Base-by-base conservation (phyloP, 2,113 vertebrate genomes). In the Choloepus hoffmanni region DNA sequence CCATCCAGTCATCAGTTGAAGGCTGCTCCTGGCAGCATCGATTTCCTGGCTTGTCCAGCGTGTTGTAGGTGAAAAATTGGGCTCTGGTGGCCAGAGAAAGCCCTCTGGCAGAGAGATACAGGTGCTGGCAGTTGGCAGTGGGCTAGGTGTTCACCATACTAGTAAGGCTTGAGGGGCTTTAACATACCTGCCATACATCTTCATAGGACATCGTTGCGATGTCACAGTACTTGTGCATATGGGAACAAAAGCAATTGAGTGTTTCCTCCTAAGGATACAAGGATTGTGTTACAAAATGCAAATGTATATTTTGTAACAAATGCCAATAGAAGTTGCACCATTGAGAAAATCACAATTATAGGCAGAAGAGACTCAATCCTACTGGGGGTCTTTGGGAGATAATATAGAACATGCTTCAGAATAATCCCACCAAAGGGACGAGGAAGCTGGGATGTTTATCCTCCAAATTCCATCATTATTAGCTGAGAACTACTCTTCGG, bases 261-360 rank as follows among this genome's bases (percentile, higher is more conserved):
- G 24, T 85, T 88, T 94, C 23, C 82, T 95, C 92, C 65, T 28
- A 85, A 90, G 28, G 60, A 92, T 92, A 87, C 28, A 60, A 89
- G 58, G 26, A 30, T 30, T 68, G 10, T 86, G 90, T 50, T 63
- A 76, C 28, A 89, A 90, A 92, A 93, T 73, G 89, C 53, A 67
- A 77, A 92, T 40, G 40, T 33, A 0, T 76, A 36, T 86, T 96
- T 90, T 85, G 45, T 84, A 82, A 90, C 43, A 33, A 40, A 48
- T 87, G 45, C 68, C 40, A 53, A 10, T 78, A 85, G 77, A 72
- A 43, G 18, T 63, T 53, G 62, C 19, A 70, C 30, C 43, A 55
- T 67, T 33, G 33, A 58, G 85, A 7, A 50, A n/a, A 81, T 65
- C 43, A 85, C 60, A 79, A n/a, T 36, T 94, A 43, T n/a, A 5